Conservation (phyloP, 1,140 invertebrate species). For the Mya arenaria region DNA sequence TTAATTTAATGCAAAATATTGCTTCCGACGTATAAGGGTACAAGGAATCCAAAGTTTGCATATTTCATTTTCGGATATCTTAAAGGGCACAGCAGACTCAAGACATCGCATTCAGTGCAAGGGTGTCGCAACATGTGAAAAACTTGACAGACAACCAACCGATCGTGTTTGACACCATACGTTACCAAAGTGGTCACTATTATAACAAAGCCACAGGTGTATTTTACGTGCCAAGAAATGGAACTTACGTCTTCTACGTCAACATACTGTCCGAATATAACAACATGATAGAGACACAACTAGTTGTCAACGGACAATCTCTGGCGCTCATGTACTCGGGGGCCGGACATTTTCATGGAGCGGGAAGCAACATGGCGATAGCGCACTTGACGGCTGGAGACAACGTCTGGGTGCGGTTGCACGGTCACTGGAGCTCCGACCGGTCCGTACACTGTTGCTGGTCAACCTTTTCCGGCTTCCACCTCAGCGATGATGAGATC, state of each 20-base stretch:
- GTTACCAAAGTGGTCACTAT: neutral
- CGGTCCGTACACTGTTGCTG: constrained; percentile 32
- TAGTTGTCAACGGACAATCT: constrained; percentile 1
- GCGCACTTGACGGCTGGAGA: neutral
- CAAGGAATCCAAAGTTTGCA: no score
- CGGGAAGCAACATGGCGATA: constrained; percentile 18
- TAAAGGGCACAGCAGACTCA: no score
- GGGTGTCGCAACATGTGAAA: constrained; percentile 16
- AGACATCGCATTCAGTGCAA: constrained; percentile 18
- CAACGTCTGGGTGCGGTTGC: constrained; percentile 35
- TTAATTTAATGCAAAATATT: no score
- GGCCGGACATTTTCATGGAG: neutral
- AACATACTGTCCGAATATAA: constrained; percentile 32
- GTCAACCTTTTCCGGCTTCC: constrained; percentile 14
- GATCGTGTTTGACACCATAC: constrained; percentile 18
- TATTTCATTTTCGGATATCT: no score
- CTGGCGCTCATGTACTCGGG: constrained; percentile 22
- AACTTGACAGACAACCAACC: constrained; percentile 6
- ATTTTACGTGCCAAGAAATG: constrained; percentile 5
- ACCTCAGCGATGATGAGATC: neutral
- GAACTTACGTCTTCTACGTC: constrained; percentile 21
- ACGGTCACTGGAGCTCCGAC: neutral
- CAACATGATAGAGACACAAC: constrained; percentile 26
- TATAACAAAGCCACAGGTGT: constrained; percentile 14
- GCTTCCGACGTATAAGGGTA: no score